Percentiles rank a stretch among this genome's conserved stretches.
These are phyloP conservation scores for Drosophila atroscutellata DNA, from an alignment of 2,888 invertebrate species.

Conservation along the genomic window DNA sequence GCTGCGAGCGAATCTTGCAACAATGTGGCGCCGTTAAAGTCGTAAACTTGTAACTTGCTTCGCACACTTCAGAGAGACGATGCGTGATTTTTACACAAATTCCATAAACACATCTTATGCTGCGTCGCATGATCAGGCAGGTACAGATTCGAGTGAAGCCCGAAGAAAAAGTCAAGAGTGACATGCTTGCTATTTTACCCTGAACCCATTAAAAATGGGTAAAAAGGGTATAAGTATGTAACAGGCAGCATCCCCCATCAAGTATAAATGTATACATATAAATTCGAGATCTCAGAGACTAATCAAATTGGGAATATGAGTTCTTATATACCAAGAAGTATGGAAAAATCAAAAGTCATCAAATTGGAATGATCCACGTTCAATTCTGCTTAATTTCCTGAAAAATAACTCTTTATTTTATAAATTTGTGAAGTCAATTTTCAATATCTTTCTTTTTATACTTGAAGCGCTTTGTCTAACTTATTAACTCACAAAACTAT, in stretches of 20 bases:
- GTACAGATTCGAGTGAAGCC: conserved; percentile 15
- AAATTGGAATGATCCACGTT: not conserved
- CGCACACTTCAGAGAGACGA: conserved; percentile 47
- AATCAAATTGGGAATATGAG: not conserved
- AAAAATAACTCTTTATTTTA: not conserved
- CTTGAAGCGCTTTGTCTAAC: not conserved
- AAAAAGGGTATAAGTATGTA: not conserved
- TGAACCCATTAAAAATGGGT: not conserved
- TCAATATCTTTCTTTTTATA: not conserved
- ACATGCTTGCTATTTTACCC: not conserved
- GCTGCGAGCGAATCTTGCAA: conserved; percentile 46
- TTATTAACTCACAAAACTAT: not conserved
- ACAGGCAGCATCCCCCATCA: not conserved
- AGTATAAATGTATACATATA: not conserved
- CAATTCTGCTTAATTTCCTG: not conserved
- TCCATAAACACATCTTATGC: conserved; percentile 13
- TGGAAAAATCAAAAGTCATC: no score
- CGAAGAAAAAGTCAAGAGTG: not conserved
- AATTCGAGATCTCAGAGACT: not conserved
- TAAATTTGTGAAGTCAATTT: not conserved
- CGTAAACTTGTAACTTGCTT: conserved; percentile 60
- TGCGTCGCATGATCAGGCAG: conserved; percentile 30
- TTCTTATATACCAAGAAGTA: not conserved
- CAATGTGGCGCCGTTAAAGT: conserved; percentile 68
- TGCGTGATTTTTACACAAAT: conserved; percentile 73